Base-by-base conservation (phyloP, 1,140 invertebrate species). In the Drosophila tropicalis region DNA sequence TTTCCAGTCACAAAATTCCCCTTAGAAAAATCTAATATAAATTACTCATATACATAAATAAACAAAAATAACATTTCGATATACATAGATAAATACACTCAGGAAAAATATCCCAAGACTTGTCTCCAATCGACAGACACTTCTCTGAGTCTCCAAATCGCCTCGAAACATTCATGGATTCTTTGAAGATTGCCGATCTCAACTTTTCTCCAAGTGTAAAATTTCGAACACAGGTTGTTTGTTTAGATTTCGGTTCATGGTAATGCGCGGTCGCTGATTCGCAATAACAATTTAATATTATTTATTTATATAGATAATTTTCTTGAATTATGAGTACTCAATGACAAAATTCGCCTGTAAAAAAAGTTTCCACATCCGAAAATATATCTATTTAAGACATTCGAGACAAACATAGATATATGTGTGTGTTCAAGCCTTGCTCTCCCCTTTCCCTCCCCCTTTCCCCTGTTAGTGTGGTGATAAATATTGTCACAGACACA, bases 241-340 rank as follows among this genome's bases (percentile, higher is more conserved):
- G 32, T 58, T 58, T 58, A 36, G 56, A 39, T 39, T 39, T 75
- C 39, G 19, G 56, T 72, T 71, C 68, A 68, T 68, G 76, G 76
- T 76, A 75, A 77, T 67, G 67, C 44, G 17, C 44, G 44, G 9
- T 51, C 44, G 9, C 44, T 51, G 44, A 51, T 51, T 51, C 44
- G 44, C 44, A 51, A 51, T 51, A 54, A 63, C 19, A 61, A 68
- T 62, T 32, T 70, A 29, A 51, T 67, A 57, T 62, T 76, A 65
- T 72, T 76, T 79, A 72, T 79, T 79, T 76, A 72, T 76, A 62
- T 76, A 72, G 65, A 76, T 68, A 71, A 79, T 79, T 76, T 55
- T 57, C 25, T 58, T 64, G 47, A 58, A 72, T 79, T 76, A 79
- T 68, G 17, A 19, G 44, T 19, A 34, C 70, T 68, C 68, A 75